Base-by-base conservation (phyloP, 2,797 vertebrate species). In the Tapirus indicus region DNA sequence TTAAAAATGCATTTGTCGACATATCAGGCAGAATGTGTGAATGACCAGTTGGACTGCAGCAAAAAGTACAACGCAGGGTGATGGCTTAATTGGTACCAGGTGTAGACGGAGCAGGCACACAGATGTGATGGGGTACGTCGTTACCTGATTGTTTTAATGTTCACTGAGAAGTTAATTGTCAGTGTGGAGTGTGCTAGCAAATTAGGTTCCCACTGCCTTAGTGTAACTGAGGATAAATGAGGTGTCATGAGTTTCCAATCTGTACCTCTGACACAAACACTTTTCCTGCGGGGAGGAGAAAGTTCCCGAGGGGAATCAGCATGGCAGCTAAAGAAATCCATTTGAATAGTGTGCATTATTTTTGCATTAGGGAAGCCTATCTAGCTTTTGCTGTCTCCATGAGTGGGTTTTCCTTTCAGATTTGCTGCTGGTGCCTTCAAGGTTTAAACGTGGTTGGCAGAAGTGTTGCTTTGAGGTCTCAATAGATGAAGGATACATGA, bases 81-180 rank as follows among this genome's bases (percentile, higher is more conserved):
- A 94, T 29, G 35, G 86, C 72, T 98, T 98, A 98, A 96, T 5
- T 98, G 97, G 83, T 77, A 80, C 87, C 91, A 96, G 95, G 87
- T 98, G 95, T 94, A 85, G 88, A 52, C 94, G 52, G 97, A 95
- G 71, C 41, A 4, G 56, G 82, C 58, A 41, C 77, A 90, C 89
- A 98, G 89, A 95, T 98, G 94, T 95, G 90, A 80, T 47, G 64
- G 94, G 94, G 97, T 83, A 82, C 88, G 13, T 66, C 44, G 20
- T 88, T 97, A 92, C 56, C 98, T 98, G 98, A 98, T 97, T 98
- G 97, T 97, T 98, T 95, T 93, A 97, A 97, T 98, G 96, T 98
- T 98, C 95, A 86, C 74, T 1, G n/a, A 95, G 88, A 97, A 97
- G 97, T 96, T 98, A 98, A 94, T 98, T 97, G 96, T 97, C 92